These are phyloP conservation scores for Xerus rutilus DNA, from an alignment of 2,797 vertebrate species.

Conservation along the genomic window DNA sequence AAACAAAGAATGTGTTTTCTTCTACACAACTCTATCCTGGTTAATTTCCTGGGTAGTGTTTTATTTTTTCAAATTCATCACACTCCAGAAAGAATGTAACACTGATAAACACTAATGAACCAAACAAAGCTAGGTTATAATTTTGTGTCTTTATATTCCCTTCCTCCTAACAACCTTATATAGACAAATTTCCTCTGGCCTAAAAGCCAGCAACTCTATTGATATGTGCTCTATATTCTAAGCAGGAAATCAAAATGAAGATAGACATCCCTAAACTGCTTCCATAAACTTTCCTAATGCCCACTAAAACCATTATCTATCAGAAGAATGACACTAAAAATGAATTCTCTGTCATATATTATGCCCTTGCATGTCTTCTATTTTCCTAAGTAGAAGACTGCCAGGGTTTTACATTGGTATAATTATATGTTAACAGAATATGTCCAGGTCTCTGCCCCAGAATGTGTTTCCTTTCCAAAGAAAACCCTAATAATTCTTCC, in stretches of 20 bases:
- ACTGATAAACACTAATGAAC: not conserved
- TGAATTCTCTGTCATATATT: not conserved
- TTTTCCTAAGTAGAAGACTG: not conserved
- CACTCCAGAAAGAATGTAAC: not conserved
- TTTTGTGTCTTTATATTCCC: not conserved
- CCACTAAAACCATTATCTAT: not conserved
- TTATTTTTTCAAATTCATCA: conserved; percentile 4
- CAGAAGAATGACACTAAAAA: not conserved
- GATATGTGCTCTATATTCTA: not conserved
- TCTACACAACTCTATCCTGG: not conserved
- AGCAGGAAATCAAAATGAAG: not conserved
- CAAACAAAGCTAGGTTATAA: not conserved
- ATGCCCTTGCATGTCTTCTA: not conserved
- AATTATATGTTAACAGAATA: not conserved
- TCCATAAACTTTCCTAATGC: not conserved
- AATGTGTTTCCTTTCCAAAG: not conserved
- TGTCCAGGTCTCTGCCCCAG: not conserved
- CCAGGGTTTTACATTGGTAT: not conserved
- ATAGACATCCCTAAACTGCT: not conserved
- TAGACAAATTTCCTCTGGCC: not conserved
- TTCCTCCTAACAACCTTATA: not conserved
- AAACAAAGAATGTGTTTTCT: not conserved
- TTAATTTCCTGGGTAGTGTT: not conserved
- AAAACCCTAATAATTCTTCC: not conserved
- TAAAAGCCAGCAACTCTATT: not conserved